phyloP scores from a whole-genome alignment of 2,888 invertebrate genomes.

The Lagria hirta region DNA sequence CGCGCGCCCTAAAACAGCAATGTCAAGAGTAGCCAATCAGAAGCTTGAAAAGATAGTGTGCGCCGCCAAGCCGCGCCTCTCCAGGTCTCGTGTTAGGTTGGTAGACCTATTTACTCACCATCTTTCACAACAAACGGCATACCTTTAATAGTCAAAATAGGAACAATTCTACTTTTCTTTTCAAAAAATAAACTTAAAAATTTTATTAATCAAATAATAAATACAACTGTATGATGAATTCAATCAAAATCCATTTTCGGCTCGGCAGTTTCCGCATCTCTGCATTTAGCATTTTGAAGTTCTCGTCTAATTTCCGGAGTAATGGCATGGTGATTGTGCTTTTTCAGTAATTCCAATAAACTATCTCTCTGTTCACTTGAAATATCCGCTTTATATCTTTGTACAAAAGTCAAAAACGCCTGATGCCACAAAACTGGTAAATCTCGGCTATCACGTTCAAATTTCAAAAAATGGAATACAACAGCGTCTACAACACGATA shows the following conservation, averaged over 20 bases:
- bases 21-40: too few relatives aligned
- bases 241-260: constrained; percentile 43
- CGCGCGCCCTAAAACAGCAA: too few relatives aligned
- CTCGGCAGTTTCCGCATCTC: constrained; percentile 56
- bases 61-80: too few relatives aligned
- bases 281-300: constrained; percentile 77
- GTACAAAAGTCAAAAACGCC: constrained; percentile 87
- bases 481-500: constrained; percentile 93
- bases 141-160: too few relatives aligned
- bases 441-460: constrained; percentile 77
- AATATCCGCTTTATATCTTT: constrained; percentile 93
- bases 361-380: constrained; percentile 90
- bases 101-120: too few relatives aligned
- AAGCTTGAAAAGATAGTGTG: too few relatives aligned
- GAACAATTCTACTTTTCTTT: too few relatives aligned
- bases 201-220: constrained; percentile 13
- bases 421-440: constrained; percentile 98
- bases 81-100: too few relatives aligned
- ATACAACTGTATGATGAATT: constrained; percentile 11
- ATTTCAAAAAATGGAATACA: constrained; percentile 85
- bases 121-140: too few relatives aligned
- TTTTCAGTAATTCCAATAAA: constrained; percentile 73
- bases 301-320: constrained; percentile 86
- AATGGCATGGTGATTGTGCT: constrained; percentile 71
- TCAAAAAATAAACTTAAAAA: too few relatives aligned